A percentile compares a stretch with the other conserved stretches of the same genome.
These are phyloP conservation scores for Himalopsyche tibetana DNA, from an alignment of 2,888 invertebrate genomes.

Conservation along the genomic window DNA sequence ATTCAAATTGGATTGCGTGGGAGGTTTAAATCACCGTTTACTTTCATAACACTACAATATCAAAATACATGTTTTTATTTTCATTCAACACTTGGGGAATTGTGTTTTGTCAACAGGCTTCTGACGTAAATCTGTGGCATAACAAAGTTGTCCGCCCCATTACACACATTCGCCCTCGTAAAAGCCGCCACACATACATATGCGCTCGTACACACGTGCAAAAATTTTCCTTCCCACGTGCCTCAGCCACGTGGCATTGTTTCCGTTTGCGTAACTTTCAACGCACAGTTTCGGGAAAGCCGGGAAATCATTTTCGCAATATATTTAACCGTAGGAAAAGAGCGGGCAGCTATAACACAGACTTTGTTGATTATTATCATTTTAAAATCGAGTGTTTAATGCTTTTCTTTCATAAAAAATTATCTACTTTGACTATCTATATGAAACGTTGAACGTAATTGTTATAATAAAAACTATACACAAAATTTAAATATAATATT, in stretches of 20 bases:
- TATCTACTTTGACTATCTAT: too few species aligned
- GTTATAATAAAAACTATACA: too few species aligned
- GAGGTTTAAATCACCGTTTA: too few species aligned
- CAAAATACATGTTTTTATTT: not conserved
- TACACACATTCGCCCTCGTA: slow-evolving; percentile 36
- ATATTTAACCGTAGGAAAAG: too few species aligned
- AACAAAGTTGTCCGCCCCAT: slow-evolving; percentile 30
- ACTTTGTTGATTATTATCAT: too few species aligned
- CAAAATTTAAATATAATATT: too few species aligned
- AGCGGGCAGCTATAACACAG: too few species aligned
- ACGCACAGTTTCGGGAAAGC: not conserved
- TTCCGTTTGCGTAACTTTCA: slow-evolving; percentile 32
- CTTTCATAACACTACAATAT: not conserved
- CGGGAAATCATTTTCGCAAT: not conserved
- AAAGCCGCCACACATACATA: slow-evolving; percentile 44
- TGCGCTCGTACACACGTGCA: slow-evolving; percentile 46
- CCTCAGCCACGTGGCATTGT: slow-evolving; percentile 55
- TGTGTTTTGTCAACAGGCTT: not conserved
- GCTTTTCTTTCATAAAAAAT: too few species aligned
- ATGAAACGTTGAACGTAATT: too few species aligned
- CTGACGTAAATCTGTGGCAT: slow-evolving; percentile 31
- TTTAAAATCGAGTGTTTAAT: too few species aligned
- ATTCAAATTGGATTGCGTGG: too few species aligned
- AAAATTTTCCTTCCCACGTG: slow-evolving; percentile 40
- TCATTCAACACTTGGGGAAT: not conserved